A percentile compares a stretch with the other conserved stretches of the same genome.
Conservation (phyloP, 2,113 vertebrate species). For the Gobius niger region DNA sequence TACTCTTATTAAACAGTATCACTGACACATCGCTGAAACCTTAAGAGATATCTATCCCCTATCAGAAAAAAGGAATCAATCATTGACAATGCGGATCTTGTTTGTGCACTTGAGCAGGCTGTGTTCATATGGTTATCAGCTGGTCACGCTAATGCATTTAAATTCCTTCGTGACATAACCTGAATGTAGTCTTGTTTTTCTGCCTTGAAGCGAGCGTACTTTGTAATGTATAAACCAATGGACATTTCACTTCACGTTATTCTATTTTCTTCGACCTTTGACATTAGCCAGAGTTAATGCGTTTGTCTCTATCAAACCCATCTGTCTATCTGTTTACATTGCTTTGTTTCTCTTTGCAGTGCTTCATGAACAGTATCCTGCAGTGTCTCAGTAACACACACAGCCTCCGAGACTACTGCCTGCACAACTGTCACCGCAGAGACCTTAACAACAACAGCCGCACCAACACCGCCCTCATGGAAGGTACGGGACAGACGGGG, state of each 20-base stretch:
- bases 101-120: neutral
- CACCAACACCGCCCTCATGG: constrained; percentile 90
- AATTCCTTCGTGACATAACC: neutral
- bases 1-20: no score
- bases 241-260: neutral
- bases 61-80: no score
- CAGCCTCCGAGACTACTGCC: constrained; percentile 93
- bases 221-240: neutral
- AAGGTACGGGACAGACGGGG: constrained; percentile 76
- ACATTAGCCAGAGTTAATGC: neutral
- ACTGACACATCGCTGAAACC: no score
- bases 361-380: constrained; percentile 99
- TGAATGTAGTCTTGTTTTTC: no score
- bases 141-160: neutral
- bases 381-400: constrained; percentile 98
- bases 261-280: no score
- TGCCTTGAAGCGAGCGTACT: neutral
- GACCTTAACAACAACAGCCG: constrained; percentile 93
- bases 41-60: no score
- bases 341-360: constrained; percentile 73
- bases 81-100: neutral
- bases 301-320: neutral
- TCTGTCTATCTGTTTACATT: neutral
- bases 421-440: constrained; percentile 89
- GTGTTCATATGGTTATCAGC: constrained; percentile 1